Evolutionary conservation across 92 coral and sea anemone genomes (phyloP).

Genomic region (Phenganax marumi): DNA sequence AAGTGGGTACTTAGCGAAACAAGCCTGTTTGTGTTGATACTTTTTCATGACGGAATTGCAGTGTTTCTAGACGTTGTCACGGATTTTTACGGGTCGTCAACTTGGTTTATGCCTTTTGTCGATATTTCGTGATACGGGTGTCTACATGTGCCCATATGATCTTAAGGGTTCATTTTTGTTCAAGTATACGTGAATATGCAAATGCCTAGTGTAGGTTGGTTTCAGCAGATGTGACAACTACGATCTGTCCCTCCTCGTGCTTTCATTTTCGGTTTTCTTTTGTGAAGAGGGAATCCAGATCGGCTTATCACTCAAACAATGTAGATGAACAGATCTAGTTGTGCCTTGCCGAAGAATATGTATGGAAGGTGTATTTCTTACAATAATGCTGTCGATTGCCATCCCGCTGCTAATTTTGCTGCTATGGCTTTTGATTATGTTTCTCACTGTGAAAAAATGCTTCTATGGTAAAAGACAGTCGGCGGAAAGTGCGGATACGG

Average conservation of each 20-base stretch:
- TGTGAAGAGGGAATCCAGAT: constrained; percentile 6
- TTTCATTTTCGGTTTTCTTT: constrained; percentile 23
- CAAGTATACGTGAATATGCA: constrained; percentile 16
- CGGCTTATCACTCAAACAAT: neutral
- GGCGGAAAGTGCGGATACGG: neutral
- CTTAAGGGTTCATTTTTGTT: constrained; percentile 3
- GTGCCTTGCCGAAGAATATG: neutral
- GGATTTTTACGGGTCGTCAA: neutral
- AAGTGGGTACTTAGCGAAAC: too few species aligned
- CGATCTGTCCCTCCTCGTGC: constrained; percentile 23
- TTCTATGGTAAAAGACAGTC: neutral
- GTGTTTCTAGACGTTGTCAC: too few species aligned
- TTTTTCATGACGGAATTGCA: too few species aligned
- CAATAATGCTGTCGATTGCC: constrained; percentile 18
- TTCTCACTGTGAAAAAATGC: constrained; percentile 11
- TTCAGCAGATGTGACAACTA: constrained; percentile 24
- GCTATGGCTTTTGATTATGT: constrained; percentile 22
- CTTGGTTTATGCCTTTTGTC: neutral
- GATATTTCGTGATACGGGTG: constrained; percentile 1
- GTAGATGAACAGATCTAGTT: neutral
- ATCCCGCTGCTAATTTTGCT: constrained; percentile 19
- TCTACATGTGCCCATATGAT: constrained; percentile 11
- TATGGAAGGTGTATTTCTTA: constrained; percentile 24
- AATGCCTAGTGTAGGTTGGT: neutral
- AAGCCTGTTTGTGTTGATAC: too few species aligned